A percentile compares a stretch with the other conserved stretches of the same genome.
These are phyloP conservation scores for Aleiodes leptofemur DNA, from an alignment of 2,888 invertebrate species.

Conservation along the genomic window DNA sequence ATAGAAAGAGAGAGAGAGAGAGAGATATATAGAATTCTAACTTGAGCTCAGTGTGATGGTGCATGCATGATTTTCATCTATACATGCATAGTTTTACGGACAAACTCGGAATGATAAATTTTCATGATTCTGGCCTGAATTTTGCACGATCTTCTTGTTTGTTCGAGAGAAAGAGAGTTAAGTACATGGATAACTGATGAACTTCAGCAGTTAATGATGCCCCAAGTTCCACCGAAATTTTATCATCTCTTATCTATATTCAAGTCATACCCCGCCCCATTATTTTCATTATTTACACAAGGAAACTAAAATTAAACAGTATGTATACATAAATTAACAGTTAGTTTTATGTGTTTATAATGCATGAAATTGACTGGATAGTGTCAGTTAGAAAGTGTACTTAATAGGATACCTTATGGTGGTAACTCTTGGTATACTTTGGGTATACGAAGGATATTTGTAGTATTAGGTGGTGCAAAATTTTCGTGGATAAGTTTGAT, in stretches of 20 bases:
- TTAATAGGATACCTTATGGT: background rate
- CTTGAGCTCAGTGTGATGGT: slow-evolving; percentile 25
- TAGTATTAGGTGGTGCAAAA: background rate
- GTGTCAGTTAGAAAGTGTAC: background rate
- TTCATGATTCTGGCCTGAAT: slow-evolving; percentile 27
- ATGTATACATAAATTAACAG: background rate
- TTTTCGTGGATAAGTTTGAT: background rate
- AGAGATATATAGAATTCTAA: background rate
- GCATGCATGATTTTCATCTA: slow-evolving; percentile 16
- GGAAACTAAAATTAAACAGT: background rate
- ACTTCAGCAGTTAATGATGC: slow-evolving; percentile 22
- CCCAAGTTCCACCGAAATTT: background rate
- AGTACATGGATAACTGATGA: slow-evolving; percentile 38
- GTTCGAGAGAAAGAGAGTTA: slow-evolving; percentile 6
- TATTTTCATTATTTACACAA: slow-evolving; percentile 4
- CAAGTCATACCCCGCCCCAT: background rate
- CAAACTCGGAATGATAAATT: slow-evolving; percentile 17
- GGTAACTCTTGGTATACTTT: background rate
- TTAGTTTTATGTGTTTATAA: background rate
- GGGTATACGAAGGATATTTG: background rate
- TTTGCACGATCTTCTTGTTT: slow-evolving; percentile 23
- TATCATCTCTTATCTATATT: slow-evolving; percentile 3
- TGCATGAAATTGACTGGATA: background rate
- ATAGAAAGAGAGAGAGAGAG: background rate
- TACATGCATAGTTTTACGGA: background rate